A percentile compares a stretch with the other conserved stretches of the same genome.
These are phyloP conservation scores for roundworm (Caenorhabditis elegans) DNA, from an alignment of 1,140 invertebrate species.

Conservation along the genomic window DNA sequence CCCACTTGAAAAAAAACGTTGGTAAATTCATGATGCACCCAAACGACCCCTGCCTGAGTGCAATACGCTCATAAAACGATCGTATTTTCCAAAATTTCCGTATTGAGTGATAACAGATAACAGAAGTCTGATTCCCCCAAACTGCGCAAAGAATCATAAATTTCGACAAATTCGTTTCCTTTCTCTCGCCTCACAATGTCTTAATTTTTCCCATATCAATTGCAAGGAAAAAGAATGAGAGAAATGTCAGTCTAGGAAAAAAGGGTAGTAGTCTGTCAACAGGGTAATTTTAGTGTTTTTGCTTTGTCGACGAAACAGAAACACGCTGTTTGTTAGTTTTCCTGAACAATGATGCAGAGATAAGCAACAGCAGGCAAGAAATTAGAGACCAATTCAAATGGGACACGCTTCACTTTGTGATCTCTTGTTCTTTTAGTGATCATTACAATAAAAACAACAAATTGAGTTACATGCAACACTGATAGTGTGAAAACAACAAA, in stretches of 20 bases:
- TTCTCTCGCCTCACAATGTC: neutral
- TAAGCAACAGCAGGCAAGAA: neutral
- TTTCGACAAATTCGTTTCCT: neutral
- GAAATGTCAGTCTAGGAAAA: neutral
- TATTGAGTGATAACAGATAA: neutral
- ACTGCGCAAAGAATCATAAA: neutral
- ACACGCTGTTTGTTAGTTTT: conserved; percentile 30
- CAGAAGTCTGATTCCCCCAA: neutral
- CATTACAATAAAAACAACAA: no score
- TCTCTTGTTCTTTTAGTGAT: neutral
- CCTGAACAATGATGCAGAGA: conserved; percentile 19
- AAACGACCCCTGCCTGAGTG: neutral
- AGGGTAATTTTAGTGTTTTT: neutral
- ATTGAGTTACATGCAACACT: no score
- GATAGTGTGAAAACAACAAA: neutral
- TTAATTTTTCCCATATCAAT: neutral
- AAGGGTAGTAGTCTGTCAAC: neutral
- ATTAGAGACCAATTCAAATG: conserved; percentile 1
- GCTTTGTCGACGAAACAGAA: conserved; percentile 22
- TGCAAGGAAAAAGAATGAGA: neutral
- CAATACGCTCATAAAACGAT: conserved; percentile 4
- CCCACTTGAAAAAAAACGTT: neutral
- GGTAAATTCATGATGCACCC: neutral
- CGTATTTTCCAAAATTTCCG: neutral
- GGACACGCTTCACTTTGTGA: conserved; percentile 17